Conservation (phyloP, 2,113 vertebrate species). For the Chitala chitala region DNA sequence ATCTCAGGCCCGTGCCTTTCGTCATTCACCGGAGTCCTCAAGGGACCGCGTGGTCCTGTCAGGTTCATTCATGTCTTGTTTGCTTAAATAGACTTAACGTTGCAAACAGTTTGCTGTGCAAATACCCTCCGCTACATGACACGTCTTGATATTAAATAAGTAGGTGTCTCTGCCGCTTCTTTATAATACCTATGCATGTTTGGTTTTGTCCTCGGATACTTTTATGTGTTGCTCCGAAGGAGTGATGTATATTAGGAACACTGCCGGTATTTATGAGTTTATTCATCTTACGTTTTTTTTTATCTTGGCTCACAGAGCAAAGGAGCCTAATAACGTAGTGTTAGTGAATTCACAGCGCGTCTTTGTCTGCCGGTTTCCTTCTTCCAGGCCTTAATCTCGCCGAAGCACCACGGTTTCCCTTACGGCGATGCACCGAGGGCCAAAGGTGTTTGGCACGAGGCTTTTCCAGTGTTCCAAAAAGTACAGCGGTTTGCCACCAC, state of each 20-base stretch:
- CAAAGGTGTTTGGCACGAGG: constrained; percentile 30
- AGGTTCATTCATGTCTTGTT: not conserved
- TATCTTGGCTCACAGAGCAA: not conserved
- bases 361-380: constrained; percentile 17
- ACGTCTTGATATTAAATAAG: not conserved
- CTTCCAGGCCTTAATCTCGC: constrained; percentile 12
- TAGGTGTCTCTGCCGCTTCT: not conserved
- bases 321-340: not conserved
- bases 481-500: not conserved
- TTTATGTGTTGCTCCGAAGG: constrained; percentile 18
- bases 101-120: not conserved
- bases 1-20: not conserved
- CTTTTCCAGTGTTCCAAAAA: not conserved
- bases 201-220: not conserved
- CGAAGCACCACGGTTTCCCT: constrained; percentile 13
- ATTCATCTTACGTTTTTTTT: not conserved
- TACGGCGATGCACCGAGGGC: constrained; percentile 14
- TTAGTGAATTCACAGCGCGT: not conserved
- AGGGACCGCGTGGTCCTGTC: not conserved
- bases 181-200: not conserved
- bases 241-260: constrained; percentile 12
- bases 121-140: not conserved
- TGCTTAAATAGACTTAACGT: constrained; percentile 2
- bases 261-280: not conserved
- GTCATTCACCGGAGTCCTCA: not conserved